Evolutionary conservation across 2,888 invertebrate species (phyloP).

Genomic region (Ectemnius lituratus): DNA sequence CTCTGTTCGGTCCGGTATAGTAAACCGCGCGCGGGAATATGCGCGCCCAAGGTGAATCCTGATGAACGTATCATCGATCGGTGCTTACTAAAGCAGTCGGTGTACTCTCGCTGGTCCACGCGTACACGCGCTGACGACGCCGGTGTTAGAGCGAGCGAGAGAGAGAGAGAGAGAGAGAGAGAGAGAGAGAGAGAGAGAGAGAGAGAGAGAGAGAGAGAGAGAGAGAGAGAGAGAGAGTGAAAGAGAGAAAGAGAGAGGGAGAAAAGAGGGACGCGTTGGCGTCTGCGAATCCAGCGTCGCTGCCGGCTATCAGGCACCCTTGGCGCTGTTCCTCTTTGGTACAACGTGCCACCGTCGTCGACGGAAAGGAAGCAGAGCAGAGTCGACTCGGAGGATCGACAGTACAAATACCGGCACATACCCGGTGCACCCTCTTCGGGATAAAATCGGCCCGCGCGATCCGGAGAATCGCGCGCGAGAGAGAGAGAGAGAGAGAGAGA

Average conservation of each 20-base stretch:
- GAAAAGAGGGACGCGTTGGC: constrained; percentile 18
- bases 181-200: too few species aligned
- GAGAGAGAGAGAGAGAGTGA: too few species aligned
- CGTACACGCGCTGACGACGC: constrained; percentile 43
- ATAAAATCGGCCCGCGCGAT: constrained; percentile 1
- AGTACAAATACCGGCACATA: too few species aligned
- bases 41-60: constrained; percentile 58
- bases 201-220: too few species aligned
- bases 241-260: too few species aligned
- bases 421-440: background rate
- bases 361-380: background rate
- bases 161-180: too few species aligned
- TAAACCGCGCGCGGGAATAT: constrained; percentile 30
- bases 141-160: too few species aligned
- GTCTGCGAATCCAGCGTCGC: constrained; percentile 20
- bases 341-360: constrained; percentile 12
- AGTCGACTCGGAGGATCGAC: too few species aligned
- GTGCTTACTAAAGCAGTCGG: constrained; percentile 49
- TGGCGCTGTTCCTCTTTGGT: background rate
- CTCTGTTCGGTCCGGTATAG: too few species aligned
- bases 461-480: constrained; percentile 12
- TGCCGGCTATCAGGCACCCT: constrained; percentile 6
- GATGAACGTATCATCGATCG: constrained; percentile 58
- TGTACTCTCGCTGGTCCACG: constrained; percentile 52
- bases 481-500: too few species aligned